Conservation (phyloP, 2,113 vertebrate genomes). For the Falcunculus frontatus region DNA sequence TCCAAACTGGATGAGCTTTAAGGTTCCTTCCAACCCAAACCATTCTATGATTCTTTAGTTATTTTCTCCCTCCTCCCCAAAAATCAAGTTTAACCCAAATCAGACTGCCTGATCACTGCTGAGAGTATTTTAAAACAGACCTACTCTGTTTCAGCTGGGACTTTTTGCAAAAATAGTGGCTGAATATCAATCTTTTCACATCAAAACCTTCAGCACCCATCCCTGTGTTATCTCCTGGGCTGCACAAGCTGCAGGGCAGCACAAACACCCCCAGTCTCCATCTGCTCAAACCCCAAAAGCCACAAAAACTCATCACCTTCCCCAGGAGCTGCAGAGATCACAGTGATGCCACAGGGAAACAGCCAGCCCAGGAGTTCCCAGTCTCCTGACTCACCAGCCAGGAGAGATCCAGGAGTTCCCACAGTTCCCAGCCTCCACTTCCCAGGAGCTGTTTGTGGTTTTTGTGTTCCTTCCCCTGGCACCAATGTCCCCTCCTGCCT, state of each 20-base stretch:
- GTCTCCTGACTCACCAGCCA: not conserved
- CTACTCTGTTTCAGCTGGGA: not conserved
- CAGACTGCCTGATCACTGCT: not conserved
- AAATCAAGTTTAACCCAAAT: not conserved
- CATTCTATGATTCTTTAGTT: not conserved
- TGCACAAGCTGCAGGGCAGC: not conserved
- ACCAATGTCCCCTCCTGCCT: no score
- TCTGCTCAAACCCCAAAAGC: not conserved
- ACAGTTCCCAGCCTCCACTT: not conserved
- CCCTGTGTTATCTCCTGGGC: not conserved
- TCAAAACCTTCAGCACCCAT: not conserved
- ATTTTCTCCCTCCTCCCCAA: not conserved
- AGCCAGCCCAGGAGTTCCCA: not conserved
- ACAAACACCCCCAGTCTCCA: not conserved
- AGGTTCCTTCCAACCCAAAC: not conserved
- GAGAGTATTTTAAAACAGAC: not conserved
- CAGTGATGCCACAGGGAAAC: not conserved
- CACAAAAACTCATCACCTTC: not conserved
- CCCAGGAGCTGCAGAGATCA: not conserved
- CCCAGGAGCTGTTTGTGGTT: not conserved
- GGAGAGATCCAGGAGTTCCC: not conserved
- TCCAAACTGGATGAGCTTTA: not conserved
- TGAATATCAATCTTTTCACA: not conserved
- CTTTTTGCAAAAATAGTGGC: not conserved
- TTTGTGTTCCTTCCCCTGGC: no score